Evolutionary conservation across 2,797 vertebrate genomes (phyloP).

Genomic region (Pseudotriccus pelzelni): DNA sequence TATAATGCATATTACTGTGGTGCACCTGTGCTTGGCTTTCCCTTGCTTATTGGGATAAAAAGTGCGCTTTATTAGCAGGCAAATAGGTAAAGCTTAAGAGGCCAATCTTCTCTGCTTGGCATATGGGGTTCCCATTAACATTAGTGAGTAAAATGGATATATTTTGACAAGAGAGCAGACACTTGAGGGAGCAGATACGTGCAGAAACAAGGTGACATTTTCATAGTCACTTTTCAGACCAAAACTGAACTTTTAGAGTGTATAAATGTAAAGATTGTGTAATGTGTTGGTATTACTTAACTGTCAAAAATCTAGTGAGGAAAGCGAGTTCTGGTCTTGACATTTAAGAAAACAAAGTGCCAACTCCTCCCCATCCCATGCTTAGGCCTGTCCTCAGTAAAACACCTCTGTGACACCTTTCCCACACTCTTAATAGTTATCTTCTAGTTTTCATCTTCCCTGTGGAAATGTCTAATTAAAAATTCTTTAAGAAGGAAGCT

Average conservation of each 20-base stretch:
- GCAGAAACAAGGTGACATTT: background rate
- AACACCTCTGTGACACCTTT: background rate
- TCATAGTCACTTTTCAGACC: background rate
- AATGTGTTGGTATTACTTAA: background rate
- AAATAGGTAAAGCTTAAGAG: background rate
- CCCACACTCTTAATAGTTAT: background rate
- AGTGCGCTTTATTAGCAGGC: background rate
- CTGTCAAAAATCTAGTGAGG: background rate
- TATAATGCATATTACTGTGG: background rate
- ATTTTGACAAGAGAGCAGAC: background rate
- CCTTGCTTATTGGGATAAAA: background rate
- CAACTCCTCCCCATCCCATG: background rate
- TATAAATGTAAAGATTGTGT: background rate
- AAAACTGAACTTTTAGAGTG: background rate
- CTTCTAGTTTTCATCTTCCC: background rate
- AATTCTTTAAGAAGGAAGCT: background rate
- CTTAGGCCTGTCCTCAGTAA: background rate
- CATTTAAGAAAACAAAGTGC: background rate
- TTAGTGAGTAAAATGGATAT: background rate
- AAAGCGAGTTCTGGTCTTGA: background rate
- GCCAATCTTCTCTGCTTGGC: background rate
- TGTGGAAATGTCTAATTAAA: background rate
- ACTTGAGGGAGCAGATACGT: background rate
- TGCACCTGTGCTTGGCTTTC: constrained; percentile 20
- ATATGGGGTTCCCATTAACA: background rate